These are phyloP conservation scores for Aphelenchoides fujianensis DNA, from an alignment of 1,140 invertebrate genomes.

Conservation along the genomic window DNA sequence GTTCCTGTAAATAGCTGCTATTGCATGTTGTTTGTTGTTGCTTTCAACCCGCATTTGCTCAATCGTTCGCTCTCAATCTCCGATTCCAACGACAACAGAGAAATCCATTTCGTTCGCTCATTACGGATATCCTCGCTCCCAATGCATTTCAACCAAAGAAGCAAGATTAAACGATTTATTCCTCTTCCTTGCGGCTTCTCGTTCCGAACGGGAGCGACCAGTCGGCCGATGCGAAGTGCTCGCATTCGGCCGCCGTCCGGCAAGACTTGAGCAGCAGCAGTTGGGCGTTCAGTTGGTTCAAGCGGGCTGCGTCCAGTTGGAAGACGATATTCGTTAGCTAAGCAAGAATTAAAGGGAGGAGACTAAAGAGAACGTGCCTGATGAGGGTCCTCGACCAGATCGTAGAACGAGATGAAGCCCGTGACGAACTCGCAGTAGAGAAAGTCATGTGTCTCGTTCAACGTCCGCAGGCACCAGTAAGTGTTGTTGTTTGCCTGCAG, in stretches of 20 bases:
- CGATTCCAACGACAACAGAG: no score
- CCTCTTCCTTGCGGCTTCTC: no score
- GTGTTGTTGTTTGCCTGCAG: slow-evolving; percentile 98
- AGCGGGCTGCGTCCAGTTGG: slow-evolving; percentile 20
- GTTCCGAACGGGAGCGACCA: slow-evolving; percentile 22
- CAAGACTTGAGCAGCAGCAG: slow-evolving; percentile 40
- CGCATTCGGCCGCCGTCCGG: slow-evolving; percentile 29
- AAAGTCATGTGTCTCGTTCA: slow-evolving; percentile 90
- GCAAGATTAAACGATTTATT: no score
- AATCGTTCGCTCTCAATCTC: no score
- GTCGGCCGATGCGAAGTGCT: slow-evolving; percentile 34
- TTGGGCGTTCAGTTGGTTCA: slow-evolving; percentile 33
- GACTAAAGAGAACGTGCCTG: not conserved
- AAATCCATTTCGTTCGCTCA: no score
- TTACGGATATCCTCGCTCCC: no score
- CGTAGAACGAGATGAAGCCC: slow-evolving; percentile 87
- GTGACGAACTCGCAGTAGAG: slow-evolving; percentile 97
- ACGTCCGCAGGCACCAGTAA: slow-evolving; percentile 89
- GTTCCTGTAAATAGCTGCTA: no score
- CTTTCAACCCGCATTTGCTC: no score
- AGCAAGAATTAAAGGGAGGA: slow-evolving; percentile 16
- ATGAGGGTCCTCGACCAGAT: slow-evolving; percentile 76
- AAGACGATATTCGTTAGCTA: slow-evolving; percentile 36
- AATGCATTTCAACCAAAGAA: no score
- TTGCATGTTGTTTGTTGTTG: no score